These are phyloP conservation scores for Gymnothorax reevesii DNA, from an alignment of 2,797 vertebrate species.

Conservation along the genomic window DNA sequence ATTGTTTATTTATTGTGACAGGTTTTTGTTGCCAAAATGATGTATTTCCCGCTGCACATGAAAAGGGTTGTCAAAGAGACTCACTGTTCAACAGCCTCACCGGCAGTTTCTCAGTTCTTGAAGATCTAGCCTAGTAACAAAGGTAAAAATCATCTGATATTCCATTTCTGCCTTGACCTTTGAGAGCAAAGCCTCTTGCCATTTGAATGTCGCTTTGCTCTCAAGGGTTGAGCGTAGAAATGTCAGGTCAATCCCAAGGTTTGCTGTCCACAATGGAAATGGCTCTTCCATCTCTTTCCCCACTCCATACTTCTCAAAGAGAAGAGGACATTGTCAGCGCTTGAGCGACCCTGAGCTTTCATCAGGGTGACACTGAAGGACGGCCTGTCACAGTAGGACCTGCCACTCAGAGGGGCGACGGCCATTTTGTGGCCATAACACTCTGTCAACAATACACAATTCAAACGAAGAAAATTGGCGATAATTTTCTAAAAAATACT, in stretches of 20 bases:
- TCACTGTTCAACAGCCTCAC: neutral
- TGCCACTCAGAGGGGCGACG: neutral
- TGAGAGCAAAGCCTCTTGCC: neutral
- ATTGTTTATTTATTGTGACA: neutral
- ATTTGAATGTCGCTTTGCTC: neutral
- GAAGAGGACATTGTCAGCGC: neutral
- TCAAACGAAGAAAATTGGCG: neutral
- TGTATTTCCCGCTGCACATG: neutral
- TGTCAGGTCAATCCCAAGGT: constrained; percentile 5
- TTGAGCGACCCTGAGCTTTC: neutral
- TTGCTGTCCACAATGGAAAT: neutral
- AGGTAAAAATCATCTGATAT: neutral
- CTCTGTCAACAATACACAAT: neutral
- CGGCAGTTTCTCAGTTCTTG: neutral
- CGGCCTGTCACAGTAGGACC: neutral
- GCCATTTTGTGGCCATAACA: neutral
- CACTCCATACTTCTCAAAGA: neutral
- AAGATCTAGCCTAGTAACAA: neutral
- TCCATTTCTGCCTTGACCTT: constrained; percentile 1
- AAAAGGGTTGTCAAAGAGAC: neutral
- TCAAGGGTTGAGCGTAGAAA: constrained; percentile 2
- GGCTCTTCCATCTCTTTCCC: neutral
- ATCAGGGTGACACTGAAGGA: neutral
- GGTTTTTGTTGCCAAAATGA: neutral
- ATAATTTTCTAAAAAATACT: neutral